Evolutionary conservation across 2,797 vertebrate species (phyloP), one percentile per base, ranked within the genome.

Genomic region (Australoheros facetus): DNA sequence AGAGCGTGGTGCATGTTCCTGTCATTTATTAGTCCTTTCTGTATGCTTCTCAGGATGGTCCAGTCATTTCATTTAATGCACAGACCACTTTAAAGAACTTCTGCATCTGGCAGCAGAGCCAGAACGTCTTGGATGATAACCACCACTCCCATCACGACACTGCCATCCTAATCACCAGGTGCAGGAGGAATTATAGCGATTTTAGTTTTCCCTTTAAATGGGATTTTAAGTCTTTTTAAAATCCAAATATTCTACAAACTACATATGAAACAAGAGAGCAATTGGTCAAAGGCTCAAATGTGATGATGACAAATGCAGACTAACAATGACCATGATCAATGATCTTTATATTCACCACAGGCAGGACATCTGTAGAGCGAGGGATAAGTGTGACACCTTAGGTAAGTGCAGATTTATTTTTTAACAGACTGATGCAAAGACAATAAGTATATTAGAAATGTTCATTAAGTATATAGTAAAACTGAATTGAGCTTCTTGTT

Each of bases 41-140:
- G 12, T 32, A 1, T 75, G 45, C 78, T 77, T 72, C 19, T 79
- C 89, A 99, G 98, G 97, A 99, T 19, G 98, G 98, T 88, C 98
- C 98, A 60, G 93, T 93, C 80, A 98, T 99, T 94, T 97, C 97
- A 72, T 99, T 97, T 80, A 98, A 99, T 83, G 98, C 98, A 91
- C 98, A 99, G 93, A 96, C 97, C 91, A 99, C 98, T 81, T 94
- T 99, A 95, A 99, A 97, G 95, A 99, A 98, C 92, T 99, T 99
- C 81, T 99, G 98, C 91, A 97, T 98, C 75, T 99, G 98, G 98
- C 98, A 99, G 89, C 97, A 99, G 87, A 96, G 93, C 16, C 96
- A 98, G 93, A 99, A 98, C 83, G 91, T 95, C 78, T 94, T 94
- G 0, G 97, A 97, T 79, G 98, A 98, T 85, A 97, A 94, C 84